Evolutionary conservation across 2,113 vertebrate species (phyloP).

Genomic region (Bagarius yarrelli): DNA sequence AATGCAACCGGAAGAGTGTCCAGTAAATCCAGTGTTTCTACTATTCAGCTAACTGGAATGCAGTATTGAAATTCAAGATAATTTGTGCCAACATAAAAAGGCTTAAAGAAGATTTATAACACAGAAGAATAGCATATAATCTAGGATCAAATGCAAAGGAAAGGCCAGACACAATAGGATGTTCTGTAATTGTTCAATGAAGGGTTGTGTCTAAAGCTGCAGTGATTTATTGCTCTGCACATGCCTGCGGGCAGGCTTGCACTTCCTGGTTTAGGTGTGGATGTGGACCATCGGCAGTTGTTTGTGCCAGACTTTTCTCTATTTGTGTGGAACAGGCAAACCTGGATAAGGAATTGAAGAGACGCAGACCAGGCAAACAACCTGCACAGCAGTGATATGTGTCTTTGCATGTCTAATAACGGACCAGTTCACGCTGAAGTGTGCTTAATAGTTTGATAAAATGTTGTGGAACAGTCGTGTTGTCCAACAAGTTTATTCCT

Average conservation of each 20-base stretch:
- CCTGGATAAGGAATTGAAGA: background rate
- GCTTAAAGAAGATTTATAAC: background rate
- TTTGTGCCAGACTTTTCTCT: background rate
- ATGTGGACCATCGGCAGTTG: background rate
- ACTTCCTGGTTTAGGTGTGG: conserved; percentile 17
- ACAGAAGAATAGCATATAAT: background rate
- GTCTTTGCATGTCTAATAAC: background rate
- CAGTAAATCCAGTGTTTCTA: background rate
- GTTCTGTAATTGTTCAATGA: background rate
- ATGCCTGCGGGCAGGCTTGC: background rate
- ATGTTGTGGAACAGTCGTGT: no score
- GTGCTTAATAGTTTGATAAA: background rate
- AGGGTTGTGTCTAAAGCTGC: background rate
- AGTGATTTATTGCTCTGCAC: background rate
- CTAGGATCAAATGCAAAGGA: conserved; percentile 6
- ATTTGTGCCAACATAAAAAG: background rate
- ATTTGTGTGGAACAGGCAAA: background rate
- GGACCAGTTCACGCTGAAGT: no score
- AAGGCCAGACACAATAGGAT: background rate
- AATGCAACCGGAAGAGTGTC: background rate
- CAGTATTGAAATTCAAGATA: background rate
- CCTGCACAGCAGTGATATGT: background rate
- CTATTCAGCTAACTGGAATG: conserved; percentile 7
- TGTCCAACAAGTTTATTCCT: background rate
- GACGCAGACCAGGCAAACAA: background rate